A percentile compares a stretch with the other conserved stretches of the same genome.
These are phyloP conservation scores for Spodoptera picta DNA, from an alignment of 2,888 invertebrate species.

Conservation along the genomic window DNA sequence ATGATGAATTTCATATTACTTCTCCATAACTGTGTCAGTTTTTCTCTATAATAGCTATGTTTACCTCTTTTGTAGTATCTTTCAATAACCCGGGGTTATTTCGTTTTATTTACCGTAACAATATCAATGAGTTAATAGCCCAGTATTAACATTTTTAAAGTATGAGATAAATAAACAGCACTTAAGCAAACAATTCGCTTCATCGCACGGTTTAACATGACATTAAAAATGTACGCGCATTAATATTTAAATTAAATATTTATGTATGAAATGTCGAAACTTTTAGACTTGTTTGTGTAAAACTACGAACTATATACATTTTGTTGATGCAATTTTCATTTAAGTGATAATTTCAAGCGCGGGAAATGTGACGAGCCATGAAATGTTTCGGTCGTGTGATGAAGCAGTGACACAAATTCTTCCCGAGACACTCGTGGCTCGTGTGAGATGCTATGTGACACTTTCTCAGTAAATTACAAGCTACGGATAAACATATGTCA, in stretches of 20 bases:
- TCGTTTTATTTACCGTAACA: conserved; percentile 19
- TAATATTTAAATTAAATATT: conserved; percentile 42
- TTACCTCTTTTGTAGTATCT: conserved; percentile 4
- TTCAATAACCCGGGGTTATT: conserved; percentile 12
- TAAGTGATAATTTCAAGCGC: conserved; percentile 28
- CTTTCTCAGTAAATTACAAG: conserved; percentile 42
- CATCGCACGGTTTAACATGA: conserved; percentile 15
- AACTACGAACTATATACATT: conserved; percentile 11
- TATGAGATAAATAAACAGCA: conserved; percentile 8
- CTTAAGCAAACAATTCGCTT: conserved; percentile 15
- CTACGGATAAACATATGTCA: conserved; percentile 4
- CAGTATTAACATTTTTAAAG: conserved; percentile 18
- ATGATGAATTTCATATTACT: conserved; percentile 4
- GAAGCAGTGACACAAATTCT: conserved; percentile 30
- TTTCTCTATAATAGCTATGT: not conserved
- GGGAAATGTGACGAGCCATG: conserved; percentile 10
- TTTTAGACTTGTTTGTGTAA: conserved; percentile 27
- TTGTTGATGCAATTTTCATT: conserved; percentile 33
- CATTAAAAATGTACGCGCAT: conserved; percentile 16
- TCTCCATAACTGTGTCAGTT: conserved; percentile 1
- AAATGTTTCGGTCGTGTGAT: conserved; percentile 22
- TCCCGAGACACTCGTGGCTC: conserved; percentile 10
- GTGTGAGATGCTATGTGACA: conserved; percentile 9
- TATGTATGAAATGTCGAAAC: conserved; percentile 9
- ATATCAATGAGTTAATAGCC: not conserved